Evolutionary conservation across 2,888 invertebrate genomes (phyloP), one percentile per base, ranked within the genome.

Genomic region (Drosophila parthenogenetica): DNA sequence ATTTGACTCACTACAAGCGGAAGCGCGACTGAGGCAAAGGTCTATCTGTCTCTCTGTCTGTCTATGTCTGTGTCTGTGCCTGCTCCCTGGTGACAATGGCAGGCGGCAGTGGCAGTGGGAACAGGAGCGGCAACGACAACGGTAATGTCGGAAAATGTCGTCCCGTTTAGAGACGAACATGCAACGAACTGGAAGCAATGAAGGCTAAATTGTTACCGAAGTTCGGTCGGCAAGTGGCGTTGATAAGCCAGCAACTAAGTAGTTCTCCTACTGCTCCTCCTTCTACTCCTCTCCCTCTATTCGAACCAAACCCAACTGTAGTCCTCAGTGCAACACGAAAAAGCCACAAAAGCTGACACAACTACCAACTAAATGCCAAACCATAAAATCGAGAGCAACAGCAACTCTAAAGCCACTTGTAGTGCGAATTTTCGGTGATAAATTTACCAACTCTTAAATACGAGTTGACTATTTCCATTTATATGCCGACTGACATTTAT

Each of bases 1-100:
- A 90, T 89, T 88, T 87, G 85, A 87, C 83, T 89, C 87, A 83
- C 81, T 83, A 79, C 79, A 69, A 87, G 70, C 89, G 90, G 88
- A 88, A 85, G 72, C 88, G 78, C 79, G 69, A 85, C 82, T 61
- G 69, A 67, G 73, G 77, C 81, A 66, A 45, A 70, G 43, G 43
- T 66, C 61, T 73, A 45, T 49, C 45, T 53, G 39, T 40, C 14
- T 13, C 42, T 45, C 45, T 62, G 17, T 50, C 48, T 64, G 11
- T 54, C 35, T 42, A 22, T 14, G 29, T 32, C 29, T 14, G 29
- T 16, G 13, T 17, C 16, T 40, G n/a, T 45, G 50, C 55, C 49
- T 58, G 51, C 40, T 58, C 70, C 37, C 63, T 67, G 62, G 59
- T 83, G 83, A 82, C 83, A 88, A 87, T 75, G 60, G 69, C 61